Conservation (phyloP, 2,113 vertebrate species). For the Semicossyphus pulcher region DNA sequence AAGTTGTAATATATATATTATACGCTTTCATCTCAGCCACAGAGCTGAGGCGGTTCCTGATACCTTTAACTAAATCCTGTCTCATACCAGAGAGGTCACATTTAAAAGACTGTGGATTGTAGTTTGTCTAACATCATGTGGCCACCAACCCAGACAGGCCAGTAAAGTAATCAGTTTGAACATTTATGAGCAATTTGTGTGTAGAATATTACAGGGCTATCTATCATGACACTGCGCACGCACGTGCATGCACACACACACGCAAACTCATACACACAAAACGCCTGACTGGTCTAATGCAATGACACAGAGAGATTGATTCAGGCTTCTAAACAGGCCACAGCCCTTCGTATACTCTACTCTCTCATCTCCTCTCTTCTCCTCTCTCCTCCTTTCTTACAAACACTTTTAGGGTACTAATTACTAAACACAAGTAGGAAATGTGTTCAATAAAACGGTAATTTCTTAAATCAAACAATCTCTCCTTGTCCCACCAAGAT, state of each 20-base stretch:
- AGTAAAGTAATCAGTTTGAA: constrained; percentile 55
- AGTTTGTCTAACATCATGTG: constrained; percentile 16
- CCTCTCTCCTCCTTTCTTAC: constrained; percentile 2
- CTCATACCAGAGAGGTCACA: too few relatives aligned
- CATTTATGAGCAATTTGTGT: constrained; percentile 67
- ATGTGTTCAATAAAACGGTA: not conserved
- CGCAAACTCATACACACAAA: constrained; percentile 41
- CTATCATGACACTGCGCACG: constrained; percentile 58
- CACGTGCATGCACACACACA: constrained; percentile 16
- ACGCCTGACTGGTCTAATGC: constrained; percentile 75
- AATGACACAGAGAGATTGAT: constrained; percentile 82
- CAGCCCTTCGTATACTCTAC: constrained; percentile 73
- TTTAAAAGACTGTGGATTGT: not conserved
- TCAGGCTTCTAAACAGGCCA: constrained; percentile 77
- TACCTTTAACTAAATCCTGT: not conserved
- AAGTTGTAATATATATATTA: too few relatives aligned
- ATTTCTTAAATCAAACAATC: constrained; percentile 6
- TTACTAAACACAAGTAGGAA: not conserved
- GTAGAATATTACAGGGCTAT: constrained; percentile 55
- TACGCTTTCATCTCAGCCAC: not conserved
- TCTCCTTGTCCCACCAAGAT: constrained; percentile 1
- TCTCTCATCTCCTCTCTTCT: constrained; percentile 35
- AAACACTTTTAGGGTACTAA: not conserved
- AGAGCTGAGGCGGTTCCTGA: not conserved
- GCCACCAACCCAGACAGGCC: constrained; percentile 25